These are phyloP conservation scores for Patiria miniata DNA, from an alignment of 35 echinoderm and acorn worm species.

Conservation along the genomic window DNA sequence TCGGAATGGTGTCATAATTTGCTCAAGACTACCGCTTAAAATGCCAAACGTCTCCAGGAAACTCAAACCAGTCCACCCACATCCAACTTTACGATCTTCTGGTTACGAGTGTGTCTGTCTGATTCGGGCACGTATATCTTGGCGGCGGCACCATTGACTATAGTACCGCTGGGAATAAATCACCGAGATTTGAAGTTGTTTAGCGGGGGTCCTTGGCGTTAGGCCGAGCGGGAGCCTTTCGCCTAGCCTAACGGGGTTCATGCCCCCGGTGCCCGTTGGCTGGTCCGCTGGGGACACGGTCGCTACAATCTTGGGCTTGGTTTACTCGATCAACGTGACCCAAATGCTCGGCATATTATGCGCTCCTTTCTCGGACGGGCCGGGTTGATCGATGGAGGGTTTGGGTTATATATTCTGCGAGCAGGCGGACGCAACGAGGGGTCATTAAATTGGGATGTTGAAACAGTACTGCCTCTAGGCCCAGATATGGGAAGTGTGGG, in stretches of 20 bases:
- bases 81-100: not conserved
- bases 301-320: slow-evolving; percentile 8
- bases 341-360: slow-evolving; percentile 25
- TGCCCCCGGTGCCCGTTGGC: not conserved
- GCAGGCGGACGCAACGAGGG: too few relatives aligned
- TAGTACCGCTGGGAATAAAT: not conserved
- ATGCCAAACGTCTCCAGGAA: not conserved
- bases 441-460: too few relatives aligned
- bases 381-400: not conserved
- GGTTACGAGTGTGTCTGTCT: not conserved
- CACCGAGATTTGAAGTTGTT: not conserved
- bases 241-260: not conserved
- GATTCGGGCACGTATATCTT: not conserved
- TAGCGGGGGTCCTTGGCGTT: not conserved
- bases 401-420: too few relatives aligned
- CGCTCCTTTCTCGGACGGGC: not conserved
- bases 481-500: too few relatives aligned
- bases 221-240: not conserved
- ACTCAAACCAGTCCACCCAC: not conserved
- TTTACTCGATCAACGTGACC: slow-evolving; percentile 26
- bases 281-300: not conserved
- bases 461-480: too few relatives aligned
- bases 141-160: not conserved
- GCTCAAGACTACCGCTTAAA: not conserved
- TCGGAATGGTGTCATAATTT: not conserved